Evolutionary conservation across 2,113 vertebrate genomes (phyloP).

Genomic region (Symphodus melops): DNA sequence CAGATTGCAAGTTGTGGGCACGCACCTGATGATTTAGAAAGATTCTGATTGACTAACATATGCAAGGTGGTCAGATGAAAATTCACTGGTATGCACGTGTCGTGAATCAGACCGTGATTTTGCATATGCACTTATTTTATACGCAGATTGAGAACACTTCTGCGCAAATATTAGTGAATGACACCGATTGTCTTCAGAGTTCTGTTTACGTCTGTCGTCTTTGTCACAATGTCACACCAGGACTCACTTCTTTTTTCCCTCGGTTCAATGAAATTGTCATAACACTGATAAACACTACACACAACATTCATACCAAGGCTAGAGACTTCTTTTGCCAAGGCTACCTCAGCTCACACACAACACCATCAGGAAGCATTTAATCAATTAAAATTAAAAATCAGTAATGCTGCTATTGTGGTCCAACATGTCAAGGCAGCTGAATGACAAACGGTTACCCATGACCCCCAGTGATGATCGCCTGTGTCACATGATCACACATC

Average conservation of each 20-base stretch:
- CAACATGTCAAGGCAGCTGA: constrained; percentile 23
- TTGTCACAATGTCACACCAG: constrained; percentile 29
- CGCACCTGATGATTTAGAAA: no score
- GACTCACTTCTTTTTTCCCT: constrained; percentile 32
- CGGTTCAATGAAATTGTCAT: constrained; percentile 15
- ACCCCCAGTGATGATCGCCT: constrained; percentile 27
- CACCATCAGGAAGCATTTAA: constrained; percentile 33
- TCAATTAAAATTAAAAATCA: constrained; percentile 41
- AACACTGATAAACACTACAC: constrained; percentile 38
- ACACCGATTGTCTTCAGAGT: constrained; percentile 52
- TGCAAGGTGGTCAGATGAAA: no score
- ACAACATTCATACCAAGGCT: constrained; percentile 43
- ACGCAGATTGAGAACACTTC: no score
- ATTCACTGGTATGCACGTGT: no score
- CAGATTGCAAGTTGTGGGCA: no score
- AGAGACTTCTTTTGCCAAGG: neutral
- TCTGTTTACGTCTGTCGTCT: constrained; percentile 44
- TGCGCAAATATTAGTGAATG: no score
- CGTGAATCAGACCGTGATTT: no score
- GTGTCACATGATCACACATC: constrained; percentile 18
- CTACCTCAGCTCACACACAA: neutral
- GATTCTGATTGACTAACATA: no score
- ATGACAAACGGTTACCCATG: constrained; percentile 39
- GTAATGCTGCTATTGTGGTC: constrained; percentile 31
- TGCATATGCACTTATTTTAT: no score